Conservation (phyloP, 2,888 invertebrate genomes). For the Rhopalosiphum nymphaeae region DNA sequence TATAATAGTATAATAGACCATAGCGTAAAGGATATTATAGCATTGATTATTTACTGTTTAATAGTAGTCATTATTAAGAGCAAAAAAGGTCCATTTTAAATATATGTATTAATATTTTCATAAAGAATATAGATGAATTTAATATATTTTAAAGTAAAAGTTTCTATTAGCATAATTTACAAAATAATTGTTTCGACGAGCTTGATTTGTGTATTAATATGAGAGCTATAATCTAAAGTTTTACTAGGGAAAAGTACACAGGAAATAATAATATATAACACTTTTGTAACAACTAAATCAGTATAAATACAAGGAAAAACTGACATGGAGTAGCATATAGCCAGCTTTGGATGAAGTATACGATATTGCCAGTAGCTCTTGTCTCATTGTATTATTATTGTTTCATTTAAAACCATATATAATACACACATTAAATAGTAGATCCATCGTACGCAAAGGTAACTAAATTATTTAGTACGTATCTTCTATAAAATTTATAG, state of each 20-base stretch:
- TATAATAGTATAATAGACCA: neutral
- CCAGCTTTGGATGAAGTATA: neutral
- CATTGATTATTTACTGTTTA: neutral
- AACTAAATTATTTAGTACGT: conserved; percentile 4
- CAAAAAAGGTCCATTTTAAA: neutral
- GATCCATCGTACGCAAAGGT: neutral
- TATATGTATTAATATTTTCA: neutral
- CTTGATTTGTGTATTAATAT: neutral
- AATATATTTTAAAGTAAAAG: neutral
- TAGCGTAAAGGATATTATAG: neutral
- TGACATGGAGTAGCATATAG: neutral
- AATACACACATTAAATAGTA: neutral
- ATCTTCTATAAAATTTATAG: neutral
- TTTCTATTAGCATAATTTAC: neutral
- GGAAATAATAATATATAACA: conserved; percentile 46
- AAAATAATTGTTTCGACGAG: neutral
- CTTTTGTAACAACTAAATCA: neutral
- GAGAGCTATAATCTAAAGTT: neutral
- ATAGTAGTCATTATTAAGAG: neutral
- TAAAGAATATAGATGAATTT: neutral
- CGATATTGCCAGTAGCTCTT: neutral
- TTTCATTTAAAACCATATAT: neutral
- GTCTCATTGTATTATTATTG: neutral
- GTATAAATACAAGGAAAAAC: conserved; percentile 6
- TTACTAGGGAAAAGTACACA: neutral